Conservation (phyloP, 2,113 vertebrate genomes). For the Leptodactylus fuscus region DNA sequence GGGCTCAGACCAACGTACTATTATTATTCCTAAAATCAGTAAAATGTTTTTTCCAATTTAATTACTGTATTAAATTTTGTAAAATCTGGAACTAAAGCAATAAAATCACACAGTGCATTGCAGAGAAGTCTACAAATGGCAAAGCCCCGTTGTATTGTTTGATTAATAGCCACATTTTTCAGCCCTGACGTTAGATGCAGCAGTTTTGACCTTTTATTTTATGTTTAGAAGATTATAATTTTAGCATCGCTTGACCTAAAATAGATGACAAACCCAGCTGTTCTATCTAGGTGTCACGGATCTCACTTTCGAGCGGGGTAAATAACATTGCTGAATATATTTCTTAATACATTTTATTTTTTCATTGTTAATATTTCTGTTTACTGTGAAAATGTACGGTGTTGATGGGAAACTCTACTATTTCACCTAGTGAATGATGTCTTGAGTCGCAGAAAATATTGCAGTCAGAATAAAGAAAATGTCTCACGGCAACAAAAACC, state of each 20-base stretch:
- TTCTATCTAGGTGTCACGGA: background rate
- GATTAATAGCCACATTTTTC: conserved; percentile 20
- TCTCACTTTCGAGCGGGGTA: background rate
- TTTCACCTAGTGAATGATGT: too few species aligned
- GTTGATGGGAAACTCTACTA: background rate
- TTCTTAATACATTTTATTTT: background rate
- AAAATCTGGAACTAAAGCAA: background rate
- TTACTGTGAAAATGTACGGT: background rate
- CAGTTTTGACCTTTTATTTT: conserved; percentile 17
- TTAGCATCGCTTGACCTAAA: conserved; percentile 5
- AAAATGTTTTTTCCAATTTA: too few species aligned
- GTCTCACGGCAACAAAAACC: background rate
- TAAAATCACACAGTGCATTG: background rate
- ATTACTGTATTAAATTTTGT: background rate
- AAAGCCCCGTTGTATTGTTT: background rate
- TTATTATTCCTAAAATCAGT: too few species aligned
- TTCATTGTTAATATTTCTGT: background rate
- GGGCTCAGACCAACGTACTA: too few species aligned
- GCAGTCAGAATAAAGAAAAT: background rate
- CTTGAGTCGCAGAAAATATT: too few species aligned
- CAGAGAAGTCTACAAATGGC: background rate
- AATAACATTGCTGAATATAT: background rate
- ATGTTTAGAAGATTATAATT: background rate
- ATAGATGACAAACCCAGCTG: background rate
- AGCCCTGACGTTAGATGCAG: background rate